These are phyloP conservation scores for Aphidoletes aphidimyza DNA, from an alignment of 2,888 invertebrate genomes.

Conservation along the genomic window DNA sequence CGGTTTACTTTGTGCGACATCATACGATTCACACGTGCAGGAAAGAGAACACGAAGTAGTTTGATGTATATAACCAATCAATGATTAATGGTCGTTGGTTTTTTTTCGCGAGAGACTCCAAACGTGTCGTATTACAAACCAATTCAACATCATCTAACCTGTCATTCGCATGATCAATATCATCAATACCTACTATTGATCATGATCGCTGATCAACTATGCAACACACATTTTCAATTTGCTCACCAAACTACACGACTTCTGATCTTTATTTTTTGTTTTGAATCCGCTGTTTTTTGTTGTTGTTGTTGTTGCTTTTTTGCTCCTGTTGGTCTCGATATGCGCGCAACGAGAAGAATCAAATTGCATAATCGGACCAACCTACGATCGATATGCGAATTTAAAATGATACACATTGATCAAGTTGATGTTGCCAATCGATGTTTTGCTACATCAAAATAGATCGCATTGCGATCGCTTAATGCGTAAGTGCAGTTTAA, in stretches of 20 bases:
- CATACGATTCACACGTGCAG: no score
- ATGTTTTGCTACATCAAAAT: no score
- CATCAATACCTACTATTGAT: background rate
- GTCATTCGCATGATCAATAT: constrained; percentile 5
- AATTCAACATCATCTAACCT: constrained; percentile 29
- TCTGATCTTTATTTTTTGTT: background rate
- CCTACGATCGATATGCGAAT: background rate
- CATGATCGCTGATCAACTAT: no score
- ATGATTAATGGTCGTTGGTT: constrained; percentile 28
- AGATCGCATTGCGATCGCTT: constrained; percentile 1
- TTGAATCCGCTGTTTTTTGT: no score
- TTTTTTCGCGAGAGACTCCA: background rate
- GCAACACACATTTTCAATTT: constrained; percentile 39
- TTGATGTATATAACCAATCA: background rate
- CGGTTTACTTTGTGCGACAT: no score
- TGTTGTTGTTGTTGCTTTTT: no score
- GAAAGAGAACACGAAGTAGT: no score
- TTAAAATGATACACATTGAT: background rate
- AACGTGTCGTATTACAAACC: constrained; percentile 16
- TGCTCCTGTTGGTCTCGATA: no score
- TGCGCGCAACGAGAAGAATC: background rate
- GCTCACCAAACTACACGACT: background rate
- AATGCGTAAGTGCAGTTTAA: constrained; percentile 5
- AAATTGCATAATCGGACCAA: background rate
- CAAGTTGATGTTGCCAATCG: no score